phyloP scores from a whole-genome alignment of 2,797 vertebrate genomes.

The Tenualosa ilisha region DNA sequence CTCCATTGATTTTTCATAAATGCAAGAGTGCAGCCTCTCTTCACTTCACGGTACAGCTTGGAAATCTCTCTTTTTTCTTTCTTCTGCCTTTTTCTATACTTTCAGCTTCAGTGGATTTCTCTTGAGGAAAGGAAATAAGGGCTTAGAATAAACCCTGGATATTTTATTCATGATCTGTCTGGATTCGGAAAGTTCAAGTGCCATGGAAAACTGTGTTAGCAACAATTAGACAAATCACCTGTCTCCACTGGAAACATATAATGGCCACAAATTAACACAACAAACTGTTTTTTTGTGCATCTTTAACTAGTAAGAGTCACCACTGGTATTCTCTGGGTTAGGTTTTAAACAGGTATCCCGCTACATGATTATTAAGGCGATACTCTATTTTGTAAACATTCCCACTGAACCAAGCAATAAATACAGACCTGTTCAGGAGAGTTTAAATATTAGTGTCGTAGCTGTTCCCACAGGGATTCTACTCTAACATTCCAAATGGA shows the following conservation, averaged over 20 bases:
- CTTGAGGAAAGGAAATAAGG: neutral
- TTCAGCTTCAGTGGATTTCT: neutral
- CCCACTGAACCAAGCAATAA: too few species aligned
- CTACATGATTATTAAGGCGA: too few species aligned
- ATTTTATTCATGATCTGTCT: conserved; percentile 11
- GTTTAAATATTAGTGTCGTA: too few species aligned
- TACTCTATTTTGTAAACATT: too few species aligned
- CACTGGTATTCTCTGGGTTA: neutral
- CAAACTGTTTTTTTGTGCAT: neutral
- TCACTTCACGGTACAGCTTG: neutral
- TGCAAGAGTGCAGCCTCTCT: neutral
- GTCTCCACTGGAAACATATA: neutral
- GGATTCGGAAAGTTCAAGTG: neutral
- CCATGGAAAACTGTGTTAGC: neutral
- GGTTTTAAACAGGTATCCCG: too few species aligned
- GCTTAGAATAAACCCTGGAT: neutral
- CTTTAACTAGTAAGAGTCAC: neutral
- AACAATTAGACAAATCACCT: neutral
- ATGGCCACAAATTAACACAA: neutral
- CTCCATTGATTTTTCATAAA: conserved; percentile 21
- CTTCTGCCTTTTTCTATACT: neutral
- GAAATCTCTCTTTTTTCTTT: neutral
- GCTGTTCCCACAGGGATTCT: too few species aligned
- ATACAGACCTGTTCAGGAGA: too few species aligned
- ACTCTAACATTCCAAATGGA: too few species aligned